These are phyloP conservation scores for Dendroctonus valens DNA, from an alignment of 1,140 invertebrate species.

Conservation along the genomic window DNA sequence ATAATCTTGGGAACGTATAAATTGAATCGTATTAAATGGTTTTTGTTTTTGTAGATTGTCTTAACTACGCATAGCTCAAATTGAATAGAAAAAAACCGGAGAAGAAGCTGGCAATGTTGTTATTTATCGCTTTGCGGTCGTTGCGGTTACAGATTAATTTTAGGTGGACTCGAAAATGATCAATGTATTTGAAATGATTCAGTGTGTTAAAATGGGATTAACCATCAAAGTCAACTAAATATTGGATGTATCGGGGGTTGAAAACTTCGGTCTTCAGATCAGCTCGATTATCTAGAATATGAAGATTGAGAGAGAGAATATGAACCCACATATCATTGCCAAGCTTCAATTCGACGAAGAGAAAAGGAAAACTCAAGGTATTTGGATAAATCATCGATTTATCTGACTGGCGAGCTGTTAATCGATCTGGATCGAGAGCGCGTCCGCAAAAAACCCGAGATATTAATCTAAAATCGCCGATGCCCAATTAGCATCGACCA, in stretches of 20 bases:
- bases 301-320: no score
- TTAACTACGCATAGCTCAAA: slow-evolving; percentile 6
- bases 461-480: slow-evolving; percentile 25
- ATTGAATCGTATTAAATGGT: slow-evolving; percentile 18
- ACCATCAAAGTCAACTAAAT: no score
- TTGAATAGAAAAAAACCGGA: background rate
- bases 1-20: slow-evolving; percentile 23
- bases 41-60: slow-evolving; percentile 3
- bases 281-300: no score
- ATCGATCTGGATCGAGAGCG: slow-evolving; percentile 20
- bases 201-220: no score
- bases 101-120: background rate
- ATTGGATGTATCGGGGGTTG: no score
- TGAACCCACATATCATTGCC: no score
- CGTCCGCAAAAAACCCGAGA: slow-evolving; percentile 16
- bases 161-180: no score
- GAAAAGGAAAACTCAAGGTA: no score
- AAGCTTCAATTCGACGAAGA: no score
- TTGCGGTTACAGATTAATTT: background rate
- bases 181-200: no score
- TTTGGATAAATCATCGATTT: slow-evolving; percentile 11
- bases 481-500: slow-evolving; percentile 27
- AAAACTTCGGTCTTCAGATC: no score
- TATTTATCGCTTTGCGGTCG: background rate
- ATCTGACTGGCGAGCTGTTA: slow-evolving; percentile 13